phyloP scores from a whole-genome alignment of 2,888 invertebrate species.

The Idaea straminata region DNA sequence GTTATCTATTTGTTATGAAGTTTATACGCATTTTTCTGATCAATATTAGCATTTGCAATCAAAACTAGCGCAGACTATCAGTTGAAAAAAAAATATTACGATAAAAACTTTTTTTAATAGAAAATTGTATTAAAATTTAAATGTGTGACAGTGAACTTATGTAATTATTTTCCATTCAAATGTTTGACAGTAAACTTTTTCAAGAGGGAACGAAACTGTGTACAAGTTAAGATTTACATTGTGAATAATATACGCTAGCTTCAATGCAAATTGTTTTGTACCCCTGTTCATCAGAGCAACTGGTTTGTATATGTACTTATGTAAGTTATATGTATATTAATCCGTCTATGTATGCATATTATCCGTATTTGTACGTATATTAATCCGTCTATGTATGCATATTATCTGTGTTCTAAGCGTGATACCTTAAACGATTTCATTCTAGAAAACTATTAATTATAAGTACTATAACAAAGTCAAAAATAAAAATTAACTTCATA shows the following conservation, averaged over 20 bases:
- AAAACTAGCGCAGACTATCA: conserved; percentile 26
- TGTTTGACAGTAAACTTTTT: too few relatives aligned
- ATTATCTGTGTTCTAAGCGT: conserved; percentile 48
- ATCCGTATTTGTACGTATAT: conserved; percentile 24
- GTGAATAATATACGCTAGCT: background rate
- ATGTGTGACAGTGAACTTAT: too few relatives aligned
- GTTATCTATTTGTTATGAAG: conserved; percentile 57
- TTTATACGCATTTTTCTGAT: conserved; percentile 38
- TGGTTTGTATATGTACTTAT: conserved; percentile 54
- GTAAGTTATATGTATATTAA: conserved; percentile 9
- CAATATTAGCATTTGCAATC: conserved; percentile 10
- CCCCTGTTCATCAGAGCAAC: conserved; percentile 75
- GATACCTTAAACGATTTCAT: conserved; percentile 44
- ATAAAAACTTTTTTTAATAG: too few relatives aligned
- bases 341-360: conserved; percentile 30
- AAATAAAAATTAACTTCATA: conserved; percentile 67
- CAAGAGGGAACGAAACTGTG: too few relatives aligned
- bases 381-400: conserved; percentile 30
- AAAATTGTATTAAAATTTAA: too few relatives aligned
- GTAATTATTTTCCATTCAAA: too few relatives aligned
- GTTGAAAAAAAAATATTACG: conserved; percentile 58
- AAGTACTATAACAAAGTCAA: conserved; percentile 64
- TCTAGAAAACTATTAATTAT: conserved; percentile 63
- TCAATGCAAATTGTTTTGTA: conserved; percentile 55
- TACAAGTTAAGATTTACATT: too few relatives aligned